Base-by-base conservation (phyloP, 2,888 invertebrate genomes). In the Agrochola litura region DNA sequence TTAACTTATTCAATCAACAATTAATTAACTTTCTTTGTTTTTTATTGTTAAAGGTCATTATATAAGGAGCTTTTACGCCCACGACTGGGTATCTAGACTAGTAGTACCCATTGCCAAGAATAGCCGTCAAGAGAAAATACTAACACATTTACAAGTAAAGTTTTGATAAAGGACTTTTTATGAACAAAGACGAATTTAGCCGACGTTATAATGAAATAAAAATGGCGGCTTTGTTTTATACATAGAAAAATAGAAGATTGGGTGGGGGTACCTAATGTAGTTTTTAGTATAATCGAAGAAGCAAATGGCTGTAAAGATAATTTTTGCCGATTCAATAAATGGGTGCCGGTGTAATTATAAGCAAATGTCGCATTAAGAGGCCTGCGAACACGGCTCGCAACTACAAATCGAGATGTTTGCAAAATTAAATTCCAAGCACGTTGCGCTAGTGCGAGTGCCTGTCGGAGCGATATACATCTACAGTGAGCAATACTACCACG, bases 121-220 rank as follows among this genome's bases (percentile, higher is more conserved):
- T 72, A 72, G 37, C 58, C 43, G 60, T 16, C 37, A 46, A 72
- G 46, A 78, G 37, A 54, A 79, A 72, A 66, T 73, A 41, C 61
- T 56, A 77, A 77, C 46, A 77, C 77, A 60, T 72, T 79, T 65
- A 66, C 37, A 49, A 73, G 22, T 66, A 72, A 78, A 72, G 52
- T 79, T 78, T 72, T 60, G 43, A 78, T 65, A 79, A 71, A 78
- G 43, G 72, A 58, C 1, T 71, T 78, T 78, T 72, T 54, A 71
- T 54, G 58, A n/a, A 71, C 72, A 71, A 72, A 71, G 58, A 65
- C 25, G n/a, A 71, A 78, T 77, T 77, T n/a, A n/a, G 16, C 30
- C 10, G 19, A 77, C 9, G 37, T 78, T 70, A 43, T 65, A 46
- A 79, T 60, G 49, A 71, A 79, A 65, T 78, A 71, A 12, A 79